Percentiles rank a stretch among this genome's conserved stretches.
phyloP scores from a whole-genome alignment of 2,888 invertebrate genomes.

The Keiferia lycopersicella region DNA sequence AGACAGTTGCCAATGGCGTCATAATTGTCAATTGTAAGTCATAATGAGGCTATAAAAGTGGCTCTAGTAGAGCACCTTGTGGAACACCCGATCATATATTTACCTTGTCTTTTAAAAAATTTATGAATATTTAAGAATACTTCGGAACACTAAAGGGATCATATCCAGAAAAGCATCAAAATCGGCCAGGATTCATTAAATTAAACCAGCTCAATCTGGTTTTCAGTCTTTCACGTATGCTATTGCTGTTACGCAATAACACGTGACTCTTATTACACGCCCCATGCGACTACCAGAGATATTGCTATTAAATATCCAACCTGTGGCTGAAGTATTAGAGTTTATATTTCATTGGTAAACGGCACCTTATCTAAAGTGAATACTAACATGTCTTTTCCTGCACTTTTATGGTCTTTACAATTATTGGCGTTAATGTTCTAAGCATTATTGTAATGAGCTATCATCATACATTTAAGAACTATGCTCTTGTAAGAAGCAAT shows the following conservation, averaged over 20 bases:
- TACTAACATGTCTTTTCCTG: slow-evolving; percentile 64
- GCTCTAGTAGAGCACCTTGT: not conserved
- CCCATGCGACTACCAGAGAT: slow-evolving; percentile 54
- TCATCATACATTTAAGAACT: too few relatives aligned
- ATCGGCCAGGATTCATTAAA: not conserved
- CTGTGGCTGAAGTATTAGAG: slow-evolving; percentile 46
- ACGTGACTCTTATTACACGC: slow-evolving; percentile 75
- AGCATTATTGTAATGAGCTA: slow-evolving; percentile 41
- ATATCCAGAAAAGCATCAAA: not conserved
- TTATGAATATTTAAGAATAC: too few relatives aligned
- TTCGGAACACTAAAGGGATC: not conserved
- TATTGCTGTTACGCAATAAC: slow-evolving; percentile 66
- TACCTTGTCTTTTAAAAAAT: not conserved
- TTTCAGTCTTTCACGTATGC: not conserved
- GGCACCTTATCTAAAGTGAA: slow-evolving; percentile 53
- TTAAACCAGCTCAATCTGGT: not conserved
- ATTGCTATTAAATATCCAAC: slow-evolving; percentile 43
- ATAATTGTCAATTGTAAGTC: not conserved
- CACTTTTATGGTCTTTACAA: slow-evolving; percentile 51
- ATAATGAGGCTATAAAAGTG: slow-evolving; percentile 2
- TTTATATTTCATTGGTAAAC: slow-evolving; percentile 41
- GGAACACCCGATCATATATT: not conserved
- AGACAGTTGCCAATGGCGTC: not conserved
- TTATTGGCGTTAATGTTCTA: slow-evolving; percentile 46
- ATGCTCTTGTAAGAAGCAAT: too few relatives aligned